Conservation (phyloP, 2,888 invertebrate genomes). For the Carpatolechia fugitivella region DNA sequence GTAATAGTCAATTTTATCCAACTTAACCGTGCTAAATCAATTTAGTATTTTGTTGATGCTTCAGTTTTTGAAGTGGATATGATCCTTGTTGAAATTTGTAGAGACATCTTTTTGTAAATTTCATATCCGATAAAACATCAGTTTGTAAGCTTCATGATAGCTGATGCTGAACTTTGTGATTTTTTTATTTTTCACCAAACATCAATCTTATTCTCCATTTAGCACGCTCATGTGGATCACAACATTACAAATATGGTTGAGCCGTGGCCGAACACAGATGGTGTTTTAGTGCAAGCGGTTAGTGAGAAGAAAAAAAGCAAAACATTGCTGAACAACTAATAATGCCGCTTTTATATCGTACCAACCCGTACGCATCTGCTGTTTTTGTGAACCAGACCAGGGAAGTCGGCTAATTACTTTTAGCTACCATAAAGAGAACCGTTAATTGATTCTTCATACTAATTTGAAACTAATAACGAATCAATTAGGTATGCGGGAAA, state of each 20-base stretch:
- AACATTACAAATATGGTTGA: constrained; percentile 31
- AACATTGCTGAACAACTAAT: constrained; percentile 65
- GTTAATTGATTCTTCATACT: constrained; percentile 70
- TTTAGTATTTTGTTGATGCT: too few species aligned
- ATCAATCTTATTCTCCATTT: constrained; percentile 5
- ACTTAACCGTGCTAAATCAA: too few species aligned
- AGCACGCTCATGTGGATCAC: constrained; percentile 38
- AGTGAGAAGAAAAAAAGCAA: constrained; percentile 55
- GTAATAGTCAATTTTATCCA: too few species aligned
- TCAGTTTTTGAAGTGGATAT: too few species aligned
- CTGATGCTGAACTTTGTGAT: too few species aligned
- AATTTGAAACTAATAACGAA: constrained; percentile 49
- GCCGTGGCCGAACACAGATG: constrained; percentile 64
- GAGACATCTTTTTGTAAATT: too few species aligned
- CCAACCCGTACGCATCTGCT: constrained; percentile 60
- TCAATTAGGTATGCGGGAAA: constrained; percentile 42
- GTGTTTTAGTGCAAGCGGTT: constrained; percentile 61
- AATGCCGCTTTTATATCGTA: constrained; percentile 59
- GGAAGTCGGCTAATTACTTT: constrained; percentile 66
- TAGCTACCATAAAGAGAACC: constrained; percentile 53
- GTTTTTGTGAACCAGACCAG: constrained; percentile 66
- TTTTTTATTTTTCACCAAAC: too few species aligned
- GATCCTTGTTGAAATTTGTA: too few species aligned
- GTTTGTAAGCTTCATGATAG: too few species aligned
- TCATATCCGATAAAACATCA: too few species aligned